These are phyloP conservation scores for Epiblema foenella DNA, from an alignment of 2,888 invertebrate species.

Conservation along the genomic window DNA sequence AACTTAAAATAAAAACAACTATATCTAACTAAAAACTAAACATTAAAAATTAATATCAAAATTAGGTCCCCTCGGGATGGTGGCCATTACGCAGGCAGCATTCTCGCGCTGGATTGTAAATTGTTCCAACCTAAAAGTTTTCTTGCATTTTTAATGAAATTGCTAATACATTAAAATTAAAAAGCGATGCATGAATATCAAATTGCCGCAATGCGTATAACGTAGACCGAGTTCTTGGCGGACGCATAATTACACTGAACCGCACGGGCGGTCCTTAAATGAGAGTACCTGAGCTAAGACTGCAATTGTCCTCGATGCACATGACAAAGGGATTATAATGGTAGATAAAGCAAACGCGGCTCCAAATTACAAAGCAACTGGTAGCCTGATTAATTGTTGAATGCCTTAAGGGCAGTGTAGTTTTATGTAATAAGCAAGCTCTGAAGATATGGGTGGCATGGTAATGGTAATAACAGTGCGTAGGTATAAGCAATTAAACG, in stretches of 20 bases:
- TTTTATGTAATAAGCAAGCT: conserved; percentile 1
- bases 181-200: conserved; percentile 23
- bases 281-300: conserved; percentile 32
- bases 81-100: too few relatives aligned
- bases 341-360: conserved; percentile 17
- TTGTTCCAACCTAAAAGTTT: background rate
- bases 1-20: too few relatives aligned
- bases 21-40: too few relatives aligned
- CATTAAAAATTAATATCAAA: too few relatives aligned
- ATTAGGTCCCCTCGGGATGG: too few relatives aligned
- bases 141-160: conserved; percentile 1
- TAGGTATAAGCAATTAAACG: background rate
- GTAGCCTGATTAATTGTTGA: conserved; percentile 20
- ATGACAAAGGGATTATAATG: conserved; percentile 31
- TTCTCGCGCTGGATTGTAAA: too few relatives aligned
- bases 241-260: conserved; percentile 34
- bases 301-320: conserved; percentile 34
- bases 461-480: conserved; percentile 13
- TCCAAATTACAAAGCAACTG: conserved; percentile 25
- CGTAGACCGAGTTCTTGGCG: conserved; percentile 14
- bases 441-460: conserved; percentile 2
- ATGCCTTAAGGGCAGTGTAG: conserved; percentile 5
- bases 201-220: conserved; percentile 34
- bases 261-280: conserved; percentile 37
- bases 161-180: conserved; percentile 14